Conservation (phyloP, 1,140 invertebrate species). For the Trissolcus basalis region DNA sequence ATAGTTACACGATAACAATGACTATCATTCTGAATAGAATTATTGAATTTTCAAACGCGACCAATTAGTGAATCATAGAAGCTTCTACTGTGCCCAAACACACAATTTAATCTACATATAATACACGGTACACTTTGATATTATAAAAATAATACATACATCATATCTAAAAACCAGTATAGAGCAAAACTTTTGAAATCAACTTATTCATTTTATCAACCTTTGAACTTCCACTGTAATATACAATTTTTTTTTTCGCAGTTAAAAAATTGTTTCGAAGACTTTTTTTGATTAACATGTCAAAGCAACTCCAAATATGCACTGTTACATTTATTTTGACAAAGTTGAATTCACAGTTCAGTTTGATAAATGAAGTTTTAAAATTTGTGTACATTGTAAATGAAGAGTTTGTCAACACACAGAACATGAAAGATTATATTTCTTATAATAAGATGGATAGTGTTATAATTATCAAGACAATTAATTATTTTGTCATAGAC, state of each 20-base stretch:
- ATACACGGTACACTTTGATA: constrained; percentile 36
- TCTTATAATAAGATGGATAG: neutral
- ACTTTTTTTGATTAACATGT: no score
- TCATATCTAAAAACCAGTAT: constrained; percentile 20
- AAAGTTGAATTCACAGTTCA: no score
- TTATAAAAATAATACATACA: constrained; percentile 30
- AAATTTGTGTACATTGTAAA: no score
- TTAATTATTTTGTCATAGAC: constrained; percentile 58
- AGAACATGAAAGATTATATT: neutral
- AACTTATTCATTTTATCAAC: neutral
- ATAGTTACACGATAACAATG: constrained; percentile 27
- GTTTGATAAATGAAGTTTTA: no score
- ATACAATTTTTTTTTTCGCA: no score
- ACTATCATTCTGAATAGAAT: constrained; percentile 15
- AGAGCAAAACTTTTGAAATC: constrained; percentile 7
- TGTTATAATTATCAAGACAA: constrained; percentile 20
- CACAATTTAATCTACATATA: constrained; percentile 14
- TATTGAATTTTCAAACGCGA: constrained; percentile 28
- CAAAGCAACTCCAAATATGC: no score
- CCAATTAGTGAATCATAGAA: constrained; percentile 40
- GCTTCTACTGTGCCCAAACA: constrained; percentile 42
- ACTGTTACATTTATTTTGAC: no score
- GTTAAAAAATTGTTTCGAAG: no score
- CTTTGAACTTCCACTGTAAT: neutral
- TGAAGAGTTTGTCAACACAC: no score